Percentiles rank a stretch among this genome's conserved stretches.
These are phyloP conservation scores for Aproaerema taeniolella DNA, from an alignment of 2,888 invertebrate genomes.

Conservation along the genomic window DNA sequence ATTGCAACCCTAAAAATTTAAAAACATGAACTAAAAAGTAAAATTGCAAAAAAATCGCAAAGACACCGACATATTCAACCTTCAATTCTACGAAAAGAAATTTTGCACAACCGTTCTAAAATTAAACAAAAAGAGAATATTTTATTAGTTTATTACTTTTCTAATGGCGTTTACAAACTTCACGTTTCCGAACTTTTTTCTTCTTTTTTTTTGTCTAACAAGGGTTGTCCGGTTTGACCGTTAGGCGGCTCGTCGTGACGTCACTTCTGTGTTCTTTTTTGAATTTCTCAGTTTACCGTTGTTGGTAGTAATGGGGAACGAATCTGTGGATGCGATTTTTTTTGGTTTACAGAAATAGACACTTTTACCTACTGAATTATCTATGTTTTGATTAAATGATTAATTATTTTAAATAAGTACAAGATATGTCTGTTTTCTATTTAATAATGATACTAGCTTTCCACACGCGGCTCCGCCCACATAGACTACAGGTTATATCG, in stretches of 20 bases:
- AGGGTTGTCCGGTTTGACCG: constrained; percentile 33
- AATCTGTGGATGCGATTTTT: too few relatives aligned
- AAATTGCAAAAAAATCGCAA: constrained; percentile 27
- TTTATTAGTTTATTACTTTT: constrained; percentile 41
- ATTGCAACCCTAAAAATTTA: constrained; percentile 34
- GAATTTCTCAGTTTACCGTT: constrained; percentile 1
- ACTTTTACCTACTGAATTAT: too few relatives aligned
- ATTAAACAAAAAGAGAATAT: constrained; percentile 23
- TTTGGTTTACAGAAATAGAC: too few relatives aligned
- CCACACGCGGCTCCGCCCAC: too few relatives aligned
- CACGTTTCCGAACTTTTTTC: constrained; percentile 9
- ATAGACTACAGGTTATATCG: too few relatives aligned
- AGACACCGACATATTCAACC: constrained; percentile 24
- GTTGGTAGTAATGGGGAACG: too few relatives aligned
- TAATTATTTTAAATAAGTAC: too few relatives aligned
- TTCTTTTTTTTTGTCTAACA: constrained; percentile 23
- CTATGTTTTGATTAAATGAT: too few relatives aligned
- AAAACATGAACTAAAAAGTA: not conserved
- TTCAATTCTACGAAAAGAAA: constrained; percentile 58
- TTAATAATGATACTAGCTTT: too few relatives aligned
- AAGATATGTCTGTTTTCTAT: too few relatives aligned
- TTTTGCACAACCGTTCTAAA: constrained; percentile 50
- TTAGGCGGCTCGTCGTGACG: constrained; percentile 49
- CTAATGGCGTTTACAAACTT: constrained; percentile 29
- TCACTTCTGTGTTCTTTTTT: constrained; percentile 23